Percentiles rank a stretch among this genome's conserved stretches.
These are phyloP conservation scores for Neuroscelio doddi DNA, from an alignment of 2,888 invertebrate genomes.

Conservation along the genomic window DNA sequence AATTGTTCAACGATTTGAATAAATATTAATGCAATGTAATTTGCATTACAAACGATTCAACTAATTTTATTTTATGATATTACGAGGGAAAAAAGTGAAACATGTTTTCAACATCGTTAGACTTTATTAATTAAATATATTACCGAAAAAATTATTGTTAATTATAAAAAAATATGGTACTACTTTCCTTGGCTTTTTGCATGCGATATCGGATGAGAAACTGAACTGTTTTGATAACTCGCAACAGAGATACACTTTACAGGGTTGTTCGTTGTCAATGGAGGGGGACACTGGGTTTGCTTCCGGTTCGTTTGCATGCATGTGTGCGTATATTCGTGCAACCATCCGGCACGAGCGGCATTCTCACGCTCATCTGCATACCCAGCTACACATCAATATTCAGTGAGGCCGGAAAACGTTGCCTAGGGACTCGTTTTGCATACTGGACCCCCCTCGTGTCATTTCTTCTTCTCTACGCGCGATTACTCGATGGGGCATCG, in stretches of 20 bases:
- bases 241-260: slow-evolving; percentile 16
- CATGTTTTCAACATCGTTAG: too few species aligned
- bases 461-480: slow-evolving; percentile 55
- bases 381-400: slow-evolving; percentile 68
- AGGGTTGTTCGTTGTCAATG: slow-evolving; percentile 31
- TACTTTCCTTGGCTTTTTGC: too few species aligned
- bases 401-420: slow-evolving; percentile 66
- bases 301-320: slow-evolving; percentile 60
- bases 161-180: too few species aligned
- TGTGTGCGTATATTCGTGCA: slow-evolving; percentile 52
- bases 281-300: slow-evolving; percentile 54
- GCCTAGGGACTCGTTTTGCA: slow-evolving; percentile 63
- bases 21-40: too few species aligned
- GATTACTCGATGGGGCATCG: slow-evolving; percentile 57
- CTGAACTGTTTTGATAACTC: slow-evolving; percentile 10
- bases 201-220: too few species aligned
- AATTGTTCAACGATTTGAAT: too few species aligned
- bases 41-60: too few species aligned
- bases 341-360: slow-evolving; percentile 66
- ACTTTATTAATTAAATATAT: too few species aligned
- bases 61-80: too few species aligned
- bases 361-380: slow-evolving; percentile 71
- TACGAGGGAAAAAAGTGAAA: too few species aligned
- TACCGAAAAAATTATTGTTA: too few species aligned
- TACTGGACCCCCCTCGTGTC: slow-evolving; percentile 66